A percentile compares a stretch with the other conserved stretches of the same genome.
Evolutionary conservation across 1,140 invertebrate genomes (phyloP).

Genomic region (Anthonomus grandis): DNA sequence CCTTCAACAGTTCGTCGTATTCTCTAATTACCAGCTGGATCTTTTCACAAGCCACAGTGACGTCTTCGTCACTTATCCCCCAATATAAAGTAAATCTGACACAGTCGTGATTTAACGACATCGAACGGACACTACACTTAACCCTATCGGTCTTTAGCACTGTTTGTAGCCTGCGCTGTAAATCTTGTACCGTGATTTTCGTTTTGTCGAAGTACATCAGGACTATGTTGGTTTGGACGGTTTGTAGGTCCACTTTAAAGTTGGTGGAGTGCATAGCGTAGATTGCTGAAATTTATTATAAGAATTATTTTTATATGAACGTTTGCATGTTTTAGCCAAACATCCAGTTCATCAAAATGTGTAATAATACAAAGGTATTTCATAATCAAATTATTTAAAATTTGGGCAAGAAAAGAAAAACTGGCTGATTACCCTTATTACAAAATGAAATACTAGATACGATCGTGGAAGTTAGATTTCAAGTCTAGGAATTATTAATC

Average conservation of each 20-base stretch:
- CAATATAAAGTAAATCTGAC: conserved; percentile 66
- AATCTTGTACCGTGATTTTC: conserved; percentile 53
- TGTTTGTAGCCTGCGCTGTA: conserved; percentile 56
- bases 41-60: conserved; percentile 63
- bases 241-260: conserved; percentile 59
- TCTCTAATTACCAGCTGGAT: conserved; percentile 59
- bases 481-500: no score
- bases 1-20: conserved; percentile 42
- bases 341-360: background rate
- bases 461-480: no score
- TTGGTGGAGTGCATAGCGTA: conserved; percentile 53
- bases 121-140: conserved; percentile 54
- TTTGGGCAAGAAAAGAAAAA: no score
- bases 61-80: conserved; percentile 62
- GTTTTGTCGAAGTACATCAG: conserved; percentile 58
- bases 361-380: no score
- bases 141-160: conserved; percentile 58
- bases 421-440: no score
- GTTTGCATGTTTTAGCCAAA: background rate
- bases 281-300: conserved; percentile 57
- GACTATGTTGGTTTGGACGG: conserved; percentile 76
- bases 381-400: no score
- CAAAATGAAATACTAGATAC: no score
- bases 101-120: conserved; percentile 53
- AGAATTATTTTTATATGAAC: no score